Evolutionary conservation across 2,888 invertebrate genomes (phyloP), one percentile per base, ranked within the genome.

Genomic region (Heliconius ismenius): DNA sequence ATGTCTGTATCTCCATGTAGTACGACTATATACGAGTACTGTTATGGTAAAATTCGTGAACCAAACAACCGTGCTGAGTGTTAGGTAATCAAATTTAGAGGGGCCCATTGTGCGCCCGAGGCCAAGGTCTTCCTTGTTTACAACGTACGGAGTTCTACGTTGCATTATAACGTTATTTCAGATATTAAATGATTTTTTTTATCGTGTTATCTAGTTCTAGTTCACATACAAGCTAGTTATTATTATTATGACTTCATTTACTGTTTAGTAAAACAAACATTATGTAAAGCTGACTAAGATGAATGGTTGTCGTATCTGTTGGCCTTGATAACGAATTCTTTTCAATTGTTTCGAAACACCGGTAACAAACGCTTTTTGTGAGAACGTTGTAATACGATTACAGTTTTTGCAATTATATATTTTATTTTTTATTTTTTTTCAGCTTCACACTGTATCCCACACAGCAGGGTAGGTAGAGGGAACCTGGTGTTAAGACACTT

Each of bases 61-160:
- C 89, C 85, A 89, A 89, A 88, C 89, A 90, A 87, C 87, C 86
- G 86, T 78, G 80, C 78, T 80, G 85, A 84, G 84, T 86, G 87
- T 92, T 91, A 90, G 85, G 87, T 91, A 91, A 92, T 91, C 90
- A 89, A 91, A 92, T 93, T 91, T 90, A 86, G 90, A 88, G 90
- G 87, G 89, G 89, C 89, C 91, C 87, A 92, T 92, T 93, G 92
- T 93, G 87, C 85, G 81, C 79, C 81, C 85, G 89, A 88, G 92
- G 92, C 92, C 93, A 93, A 94, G 93, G 93, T 86, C 91, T 86
- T 81, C 73, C 83, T 86, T 94, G 93, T 94, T 94, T 93, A 93
- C 92, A 89, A 88, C 88, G 88, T 86, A 58, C 74, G 69, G 67
- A 67, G 43, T 63, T 84, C 84, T 84, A 83, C 83, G 81, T 78